phyloP scores from a whole-genome alignment of 2,888 invertebrate species.

The Chrysotoxum bicinctum region DNA sequence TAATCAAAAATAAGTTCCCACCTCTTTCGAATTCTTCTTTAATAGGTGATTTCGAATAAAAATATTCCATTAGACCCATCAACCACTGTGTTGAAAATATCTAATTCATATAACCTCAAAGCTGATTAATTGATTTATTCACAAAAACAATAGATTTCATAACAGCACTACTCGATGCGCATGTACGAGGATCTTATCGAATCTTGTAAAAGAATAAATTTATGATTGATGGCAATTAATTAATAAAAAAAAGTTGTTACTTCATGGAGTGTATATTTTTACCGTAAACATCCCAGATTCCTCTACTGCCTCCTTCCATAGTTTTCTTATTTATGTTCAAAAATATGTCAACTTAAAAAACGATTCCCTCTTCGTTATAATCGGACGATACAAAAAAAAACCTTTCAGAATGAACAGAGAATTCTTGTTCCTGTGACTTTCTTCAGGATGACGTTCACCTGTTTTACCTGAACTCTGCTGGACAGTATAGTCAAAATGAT shows the following conservation, averaged over 20 bases:
- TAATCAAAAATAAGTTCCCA: constrained; percentile 17
- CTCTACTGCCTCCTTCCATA: constrained; percentile 22
- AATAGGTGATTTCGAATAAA: not conserved
- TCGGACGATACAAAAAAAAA: constrained; percentile 7
- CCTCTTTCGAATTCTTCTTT: not conserved
- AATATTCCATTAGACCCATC: not conserved
- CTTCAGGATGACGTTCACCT: constrained; percentile 53
- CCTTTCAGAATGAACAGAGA: constrained; percentile 19
- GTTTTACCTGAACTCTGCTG: constrained; percentile 31
- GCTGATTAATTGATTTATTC: constrained; percentile 25
- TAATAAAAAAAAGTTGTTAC: not conserved
- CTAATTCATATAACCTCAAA: not conserved
- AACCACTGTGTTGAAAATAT: not conserved
- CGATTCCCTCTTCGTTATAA: constrained; percentile 37
- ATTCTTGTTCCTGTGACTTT: constrained; percentile 44
- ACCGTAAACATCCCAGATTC: constrained; percentile 18
- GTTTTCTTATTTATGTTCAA: constrained; percentile 47
- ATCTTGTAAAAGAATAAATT: constrained; percentile 2
- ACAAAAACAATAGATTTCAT: not conserved
- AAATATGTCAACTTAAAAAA: constrained; percentile 62
- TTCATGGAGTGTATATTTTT: not conserved
- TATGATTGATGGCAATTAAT: constrained; percentile 10
- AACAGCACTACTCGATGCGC: not conserved
- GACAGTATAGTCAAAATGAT: not conserved
- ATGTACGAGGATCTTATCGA: constrained; percentile 3